Evolutionary conservation across 2,888 invertebrate species (phyloP), one percentile per base, ranked within the genome.

Genomic region (Plebejus argus): DNA sequence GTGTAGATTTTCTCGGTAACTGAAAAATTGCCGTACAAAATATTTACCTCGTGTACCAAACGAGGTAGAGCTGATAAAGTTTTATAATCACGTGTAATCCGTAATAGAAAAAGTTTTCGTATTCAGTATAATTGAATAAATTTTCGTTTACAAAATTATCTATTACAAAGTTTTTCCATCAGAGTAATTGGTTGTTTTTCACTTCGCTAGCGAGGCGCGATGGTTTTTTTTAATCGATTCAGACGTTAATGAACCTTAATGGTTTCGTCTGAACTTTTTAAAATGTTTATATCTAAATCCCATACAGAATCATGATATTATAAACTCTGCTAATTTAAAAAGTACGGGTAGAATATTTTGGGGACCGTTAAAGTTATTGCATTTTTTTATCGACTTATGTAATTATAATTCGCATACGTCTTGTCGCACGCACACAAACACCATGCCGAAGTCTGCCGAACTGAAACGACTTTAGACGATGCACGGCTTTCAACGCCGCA

Each of bases 71-170:
- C 84, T 83, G 85, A 84, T 80, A 81, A 87, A 88, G 81, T 88
- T 88, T 83, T 79, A 85, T 85, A 87, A 86, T 85, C 85, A 84
- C 85, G 84, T 86, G 84, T 86, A 86, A 83, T 79, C 80, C 83
- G 82, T 86, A 83, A 88, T 87, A 84, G 84, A 83, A 87, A 87
- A 89, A 88, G 83, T 87, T 86, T 86, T 82, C 61, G 45, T 35
- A 56, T 58, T 77, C 72, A 28, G 61, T 74, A 78, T 79, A 80
- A 76, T 77, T 78, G 75, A 76, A 77, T 81, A 39, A 77, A 77
- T 77, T 75, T 66, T 76, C 35, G 39, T 66, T 79, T 80, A 76
- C 76, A 33, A 78, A 76, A 78, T 76, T 77, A 56, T 74, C 76
- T 35, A 77, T 76, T 78, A 66, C n/a, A 70, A 77, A 78, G 77